Percentiles rank a stretch among this genome's conserved stretches.
phyloP scores from a whole-genome alignment of 1,140 invertebrate species.

The Diuraphis noxia region DNA sequence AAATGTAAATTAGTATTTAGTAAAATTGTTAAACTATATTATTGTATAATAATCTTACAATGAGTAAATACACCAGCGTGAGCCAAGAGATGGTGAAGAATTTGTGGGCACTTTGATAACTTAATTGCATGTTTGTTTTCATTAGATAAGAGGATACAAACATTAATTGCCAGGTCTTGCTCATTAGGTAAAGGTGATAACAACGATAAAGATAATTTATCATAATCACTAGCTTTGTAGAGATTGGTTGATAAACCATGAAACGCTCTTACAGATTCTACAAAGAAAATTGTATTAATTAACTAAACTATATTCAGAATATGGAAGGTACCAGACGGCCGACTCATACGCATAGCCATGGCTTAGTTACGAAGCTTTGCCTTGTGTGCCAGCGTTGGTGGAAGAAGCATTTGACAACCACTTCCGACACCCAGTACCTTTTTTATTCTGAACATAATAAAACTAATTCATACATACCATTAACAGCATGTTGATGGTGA shows the following conservation, averaged over 20 bases:
- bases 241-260: slow-evolving; percentile 73
- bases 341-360: too few relatives aligned
- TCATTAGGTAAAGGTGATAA: slow-evolving; percentile 95
- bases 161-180: slow-evolving; percentile 97
- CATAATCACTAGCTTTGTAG: slow-evolving; percentile 80
- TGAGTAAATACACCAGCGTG: slow-evolving; percentile 92
- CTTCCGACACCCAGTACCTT: too few relatives aligned
- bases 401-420: too few relatives aligned
- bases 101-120: slow-evolving; percentile 78
- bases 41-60: slow-evolving; percentile 65
- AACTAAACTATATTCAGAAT: too few relatives aligned
- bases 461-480: slow-evolving; percentile 64
- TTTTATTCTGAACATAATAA: too few relatives aligned
- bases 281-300: too few relatives aligned
- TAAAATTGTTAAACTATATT: background rate
- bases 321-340: too few relatives aligned
- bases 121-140: slow-evolving; percentile 84
- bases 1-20: slow-evolving; percentile 48
- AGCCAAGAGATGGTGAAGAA: slow-evolving; percentile 86
- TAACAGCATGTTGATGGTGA: slow-evolving; percentile 78
- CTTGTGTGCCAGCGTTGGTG: too few relatives aligned
- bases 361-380: too few relatives aligned
- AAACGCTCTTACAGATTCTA: slow-evolving; percentile 69
- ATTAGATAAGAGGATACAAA: slow-evolving; percentile 92
- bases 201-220: slow-evolving; percentile 84